Base-by-base conservation (phyloP, 2,797 vertebrate species). In the Sebastes iracundus region DNA sequence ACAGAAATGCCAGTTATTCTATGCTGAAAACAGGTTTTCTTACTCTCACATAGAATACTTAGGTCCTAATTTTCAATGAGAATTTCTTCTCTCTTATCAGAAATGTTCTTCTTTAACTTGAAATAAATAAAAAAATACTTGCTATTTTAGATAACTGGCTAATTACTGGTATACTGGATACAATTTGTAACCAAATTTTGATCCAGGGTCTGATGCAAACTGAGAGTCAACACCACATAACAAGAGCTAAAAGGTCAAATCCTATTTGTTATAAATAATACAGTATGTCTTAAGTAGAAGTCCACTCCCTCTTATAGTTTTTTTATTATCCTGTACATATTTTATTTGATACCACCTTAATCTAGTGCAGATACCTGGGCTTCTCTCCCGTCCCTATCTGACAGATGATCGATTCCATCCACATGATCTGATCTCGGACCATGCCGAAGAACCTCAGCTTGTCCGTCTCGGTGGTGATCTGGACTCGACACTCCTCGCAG, bases 341-440 rank as follows among this genome's bases (percentile, higher is more conserved):
- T 22, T 59, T 22, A 56, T 7, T 14, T 4, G 11, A 16, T 4
- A 13, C 8, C 35, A 32, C 20, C 12, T 13, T 30, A 14, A 16
- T 62, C n/a, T 12, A 4, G 7, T n/a, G 25, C 8, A 5, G 27
- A 38, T 92, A 99, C 98, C 98, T 98, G 83, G 98, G 98, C 80
- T 97, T 99, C 87, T 99, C 98, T 1, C 96, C 94, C 0, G 97
- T 94, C 13, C 96, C 96, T 2, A 99, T 99, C 96, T 99, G 98
- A 83, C 96, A 95, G 58, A 98, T 93, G 88, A 97, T 94, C 0
- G 96, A 96, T 0, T 99, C 98, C 98, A 99, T 99, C 98, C 98
- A 99, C 58, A 96, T 94, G 65, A 98, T 85, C 69, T 98, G 97
- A 71, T 99, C 98, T 1, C 97, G 94, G 75, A 95, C 97, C 90